phyloP scores from a whole-genome alignment of 2,113 vertebrate genomes.

The Brachyhypopomus occidentalis region DNA sequence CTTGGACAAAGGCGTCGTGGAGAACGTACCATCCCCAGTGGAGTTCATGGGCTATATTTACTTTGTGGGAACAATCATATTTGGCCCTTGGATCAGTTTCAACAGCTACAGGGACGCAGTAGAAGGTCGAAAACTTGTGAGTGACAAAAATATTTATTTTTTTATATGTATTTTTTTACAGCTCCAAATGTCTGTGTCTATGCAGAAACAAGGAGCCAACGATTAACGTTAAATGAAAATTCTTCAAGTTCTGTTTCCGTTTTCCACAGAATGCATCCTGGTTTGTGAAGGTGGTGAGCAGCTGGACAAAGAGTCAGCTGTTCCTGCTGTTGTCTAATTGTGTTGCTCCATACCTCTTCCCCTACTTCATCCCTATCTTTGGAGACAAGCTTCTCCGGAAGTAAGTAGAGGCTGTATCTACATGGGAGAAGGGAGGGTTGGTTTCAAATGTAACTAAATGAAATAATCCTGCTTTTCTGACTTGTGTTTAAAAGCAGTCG shows the following conservation, averaged over 20 bases:
- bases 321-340: constrained; percentile 88
- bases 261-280: constrained; percentile 76
- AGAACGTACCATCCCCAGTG: constrained; percentile 78
- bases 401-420: constrained; percentile 70
- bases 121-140: constrained; percentile 79
- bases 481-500: not conserved
- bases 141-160: constrained; percentile 38
- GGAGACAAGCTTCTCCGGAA: constrained; percentile 78
- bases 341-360: constrained; percentile 87
- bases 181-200: not conserved
- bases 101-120: constrained; percentile 80
- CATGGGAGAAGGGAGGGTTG: not conserved
- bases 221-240: not conserved
- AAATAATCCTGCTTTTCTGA: not conserved
- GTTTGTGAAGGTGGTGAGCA: constrained; percentile 73
- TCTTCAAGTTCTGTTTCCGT: constrained; percentile 1
- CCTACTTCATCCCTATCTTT: constrained; percentile 83
- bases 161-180: too few relatives aligned
- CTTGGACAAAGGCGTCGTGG: constrained; percentile 80
- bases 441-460: not conserved
- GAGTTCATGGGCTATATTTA: constrained; percentile 90
- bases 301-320: constrained; percentile 79
- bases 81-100: constrained; percentile 90
- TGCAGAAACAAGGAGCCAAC: not conserved
- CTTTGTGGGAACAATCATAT: constrained; percentile 87